Base-by-base conservation (phyloP, 2,888 invertebrate genomes). In the Micoletzkya japonica region DNA sequence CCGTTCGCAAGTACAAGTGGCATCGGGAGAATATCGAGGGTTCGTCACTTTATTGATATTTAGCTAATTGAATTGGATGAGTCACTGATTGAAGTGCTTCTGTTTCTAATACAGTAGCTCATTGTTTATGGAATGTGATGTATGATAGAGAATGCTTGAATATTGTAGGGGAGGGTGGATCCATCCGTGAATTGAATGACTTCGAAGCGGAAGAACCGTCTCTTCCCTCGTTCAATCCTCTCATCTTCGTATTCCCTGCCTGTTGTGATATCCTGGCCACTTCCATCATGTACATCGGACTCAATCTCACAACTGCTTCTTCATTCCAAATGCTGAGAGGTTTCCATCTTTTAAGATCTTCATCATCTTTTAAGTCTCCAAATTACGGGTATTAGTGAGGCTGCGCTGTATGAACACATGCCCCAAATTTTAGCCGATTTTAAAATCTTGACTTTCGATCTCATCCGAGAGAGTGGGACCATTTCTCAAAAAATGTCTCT, bases 291-390 rank as follows among this genome's bases (percentile, higher is more conserved):
- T 94, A 95, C 85, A 90, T 94, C 60, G 95, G 95, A 4, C 88
- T 96, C 67, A 94, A 91, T 81, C 88, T 96, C 86, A 96, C 96
- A 0, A 93, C 92, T 85, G 92, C 93, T 0, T 93, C 94, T 78
- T 94, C 94, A 85, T 96, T 94, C 87, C 95, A 95, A 89, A 95
- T 96, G 94, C 90, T 96, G 81, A 89, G 95, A 88, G 94, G 92
- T 90, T 86, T 75, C 28, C 17, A 26, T 26, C 30, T 26, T 26
- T 28, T n/a, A n/a, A n/a, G n/a, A n/a, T n/a, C n/a, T n/a, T n/a
- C n/a, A n/a, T n/a, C n/a, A n/a, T n/a, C n/a, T n/a, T n/a, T n/a
- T n/a, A n/a, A n/a, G n/a, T n/a, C n/a, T n/a, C n/a, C n/a, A n/a
- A n/a, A n/a, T n/a, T n/a, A n/a, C n/a, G n/a, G n/a, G n/a, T n/a